Conservation (phyloP, 1,140 invertebrate species). For the Pantala flavescens region DNA sequence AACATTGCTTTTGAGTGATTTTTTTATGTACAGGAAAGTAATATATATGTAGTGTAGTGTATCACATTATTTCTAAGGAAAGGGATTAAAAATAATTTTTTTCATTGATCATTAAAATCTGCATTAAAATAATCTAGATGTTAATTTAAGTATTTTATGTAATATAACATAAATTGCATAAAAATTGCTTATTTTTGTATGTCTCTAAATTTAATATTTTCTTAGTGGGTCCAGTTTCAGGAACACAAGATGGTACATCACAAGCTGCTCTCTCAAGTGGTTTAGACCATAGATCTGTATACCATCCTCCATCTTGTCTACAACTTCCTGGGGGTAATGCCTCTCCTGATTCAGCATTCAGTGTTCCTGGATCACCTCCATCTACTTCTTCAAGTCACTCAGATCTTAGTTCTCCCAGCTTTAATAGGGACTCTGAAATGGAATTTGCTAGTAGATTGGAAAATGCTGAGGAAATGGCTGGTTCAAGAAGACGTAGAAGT, state of each 20-base stretch:
- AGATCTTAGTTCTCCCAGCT: slow-evolving; percentile 55
- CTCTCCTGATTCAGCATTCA: slow-evolving; percentile 24
- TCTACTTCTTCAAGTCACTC: slow-evolving; percentile 58
- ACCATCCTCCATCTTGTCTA: slow-evolving; percentile 60
- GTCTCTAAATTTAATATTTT: too few relatives aligned
- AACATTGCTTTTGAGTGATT: too few relatives aligned
- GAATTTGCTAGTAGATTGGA: slow-evolving; percentile 39
- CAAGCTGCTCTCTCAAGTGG: slow-evolving; percentile 31
- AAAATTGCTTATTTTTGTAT: too few relatives aligned
- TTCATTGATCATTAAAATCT: too few relatives aligned
- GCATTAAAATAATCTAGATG: too few relatives aligned
- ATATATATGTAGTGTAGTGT: too few relatives aligned
- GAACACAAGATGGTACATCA: background rate
- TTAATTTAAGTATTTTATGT: too few relatives aligned
- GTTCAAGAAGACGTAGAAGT: slow-evolving; percentile 21
- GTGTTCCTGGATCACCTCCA: slow-evolving; percentile 46
- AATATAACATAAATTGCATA: too few relatives aligned
- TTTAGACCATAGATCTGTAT: slow-evolving; percentile 67
- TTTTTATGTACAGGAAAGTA: too few relatives aligned
- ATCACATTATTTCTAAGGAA: too few relatives aligned
- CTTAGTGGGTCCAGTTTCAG: background rate
- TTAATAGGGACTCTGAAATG: slow-evolving; percentile 53
- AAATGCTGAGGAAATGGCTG: slow-evolving; percentile 18
- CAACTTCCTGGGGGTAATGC: slow-evolving; percentile 56
- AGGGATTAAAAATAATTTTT: too few relatives aligned